A percentile compares a stretch with the other conserved stretches of the same genome.
Evolutionary conservation across 2,888 invertebrate species (phyloP).

Genomic region (Petrolisthes manimaculis): DNA sequence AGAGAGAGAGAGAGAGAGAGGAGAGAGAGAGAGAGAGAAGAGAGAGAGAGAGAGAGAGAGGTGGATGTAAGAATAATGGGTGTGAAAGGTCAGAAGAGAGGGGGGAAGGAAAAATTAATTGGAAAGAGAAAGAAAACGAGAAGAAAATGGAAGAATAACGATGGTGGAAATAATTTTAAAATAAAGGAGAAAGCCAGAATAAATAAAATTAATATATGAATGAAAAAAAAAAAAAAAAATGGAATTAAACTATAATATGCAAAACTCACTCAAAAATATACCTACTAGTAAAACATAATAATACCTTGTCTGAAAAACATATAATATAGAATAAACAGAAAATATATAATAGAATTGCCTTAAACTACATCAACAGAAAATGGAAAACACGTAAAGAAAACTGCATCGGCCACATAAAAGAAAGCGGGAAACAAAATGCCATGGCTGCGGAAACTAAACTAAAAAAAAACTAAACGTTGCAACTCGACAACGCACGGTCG

Average conservation of each 20-base stretch:
- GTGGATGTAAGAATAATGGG: not conserved
- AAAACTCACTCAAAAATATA: not conserved
- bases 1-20: not conserved
- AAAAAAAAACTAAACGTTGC: not conserved
- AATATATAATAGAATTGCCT: not conserved
- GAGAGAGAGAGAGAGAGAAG: slow-evolving; percentile 8
- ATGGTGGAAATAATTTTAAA: not conserved
- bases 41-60: not conserved
- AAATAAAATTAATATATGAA: not conserved
- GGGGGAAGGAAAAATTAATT: not conserved
- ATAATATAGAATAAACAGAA: not conserved
- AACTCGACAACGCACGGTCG: not conserved
- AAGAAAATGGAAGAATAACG: not conserved
- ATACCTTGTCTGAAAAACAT: not conserved
- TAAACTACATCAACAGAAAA: not conserved
- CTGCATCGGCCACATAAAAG: too few relatives aligned
- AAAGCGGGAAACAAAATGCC: not conserved
- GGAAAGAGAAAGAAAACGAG: not conserved
- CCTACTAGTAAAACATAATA: not conserved
- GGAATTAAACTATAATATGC: not conserved
- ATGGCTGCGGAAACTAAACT: too few relatives aligned
- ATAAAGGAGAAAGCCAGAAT: not conserved
- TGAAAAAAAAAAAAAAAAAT: not conserved
- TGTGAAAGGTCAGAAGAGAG: not conserved
- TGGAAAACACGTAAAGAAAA: not conserved